Base-by-base conservation (phyloP, 2,888 invertebrate species). In the Exephanes ischioxanthus region DNA sequence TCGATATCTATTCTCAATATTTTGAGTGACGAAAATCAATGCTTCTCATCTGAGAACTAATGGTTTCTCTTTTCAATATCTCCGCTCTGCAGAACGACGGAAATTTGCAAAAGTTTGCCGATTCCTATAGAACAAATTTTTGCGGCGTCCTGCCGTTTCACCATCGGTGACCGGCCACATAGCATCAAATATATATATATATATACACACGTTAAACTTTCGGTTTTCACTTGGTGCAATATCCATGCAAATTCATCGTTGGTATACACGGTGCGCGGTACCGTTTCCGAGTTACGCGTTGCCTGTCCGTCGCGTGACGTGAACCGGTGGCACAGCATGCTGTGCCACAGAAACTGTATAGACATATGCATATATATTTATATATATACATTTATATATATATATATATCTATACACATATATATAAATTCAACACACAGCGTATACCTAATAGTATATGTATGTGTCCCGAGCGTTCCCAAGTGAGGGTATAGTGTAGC, bases 181-280 rank as follows among this genome's bases (percentile, higher is more conserved):
- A 58, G 33, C 19, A 7, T 58, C 22, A 58, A 58, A 26, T 22
- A 61, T 30, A 61, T n/a, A 45, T 33, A 76, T 55, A 37, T 30
- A 61, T 48, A 76, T 19, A 66, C 14, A 45, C 4, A 45, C 22
- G 70, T 68, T 70, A 63, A 77, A 76, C 77, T 87, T 86, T 86
- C 77, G 45, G 66, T 87, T 85, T 83, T 53, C 76, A 84, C 71
- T 83, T 77, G 45, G 79, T 67, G 79, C 87, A 89, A 89, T 88
- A 89, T 88, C 87, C 86, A 88, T 88, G 90, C 88, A 89, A 90
- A 90, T 89, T 85, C 83, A 66, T 71, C 82, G 79, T 81, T 81
- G 73, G 73, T 75, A 75, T 75, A 76, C 75, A 76, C 63, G 45
- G 63, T 61, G 48, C 63, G 63, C 63, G 75, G 75, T 19, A 63